These are phyloP conservation scores for Caretta caretta DNA, from an alignment of 2,113 vertebrate species.

Conservation along the genomic window DNA sequence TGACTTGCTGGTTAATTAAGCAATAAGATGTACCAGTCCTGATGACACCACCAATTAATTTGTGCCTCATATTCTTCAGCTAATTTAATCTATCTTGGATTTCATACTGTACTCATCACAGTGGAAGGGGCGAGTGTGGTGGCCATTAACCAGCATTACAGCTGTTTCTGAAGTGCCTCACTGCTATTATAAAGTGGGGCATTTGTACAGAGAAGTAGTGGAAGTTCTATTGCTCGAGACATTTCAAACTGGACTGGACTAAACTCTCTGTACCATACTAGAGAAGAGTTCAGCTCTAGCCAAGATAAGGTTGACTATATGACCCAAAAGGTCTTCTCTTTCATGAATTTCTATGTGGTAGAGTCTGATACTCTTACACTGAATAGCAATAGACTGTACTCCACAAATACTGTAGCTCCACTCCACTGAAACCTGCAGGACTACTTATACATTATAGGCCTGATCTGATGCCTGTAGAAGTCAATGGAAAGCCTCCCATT, in stretches of 20 bases:
- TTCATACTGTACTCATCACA: not conserved
- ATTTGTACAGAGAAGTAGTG: not conserved
- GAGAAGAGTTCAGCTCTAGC: not conserved
- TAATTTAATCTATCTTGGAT: conserved; percentile 36
- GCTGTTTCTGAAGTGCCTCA: conserved; percentile 3
- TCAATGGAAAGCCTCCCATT: not conserved
- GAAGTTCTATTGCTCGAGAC: not conserved
- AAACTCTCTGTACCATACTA: not conserved
- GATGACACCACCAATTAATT: conserved; percentile 20
- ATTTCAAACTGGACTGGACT: not conserved
- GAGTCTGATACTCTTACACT: not conserved
- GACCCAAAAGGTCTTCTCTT: not conserved
- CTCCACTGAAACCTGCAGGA: not conserved
- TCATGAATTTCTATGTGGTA: not conserved
- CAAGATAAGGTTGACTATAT: not conserved
- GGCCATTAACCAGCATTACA: not conserved
- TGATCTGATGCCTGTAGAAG: not conserved
- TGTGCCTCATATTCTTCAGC: not conserved
- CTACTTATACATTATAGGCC: not conserved
- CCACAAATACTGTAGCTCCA: not conserved
- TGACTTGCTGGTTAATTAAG: conserved; percentile 47
- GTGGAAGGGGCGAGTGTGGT: not conserved
- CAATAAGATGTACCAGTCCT: not conserved
- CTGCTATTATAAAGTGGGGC: conserved; percentile 20
- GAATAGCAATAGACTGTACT: not conserved